Conservation (phyloP, 2,797 vertebrate genomes). For the Morelia viridis region DNA sequence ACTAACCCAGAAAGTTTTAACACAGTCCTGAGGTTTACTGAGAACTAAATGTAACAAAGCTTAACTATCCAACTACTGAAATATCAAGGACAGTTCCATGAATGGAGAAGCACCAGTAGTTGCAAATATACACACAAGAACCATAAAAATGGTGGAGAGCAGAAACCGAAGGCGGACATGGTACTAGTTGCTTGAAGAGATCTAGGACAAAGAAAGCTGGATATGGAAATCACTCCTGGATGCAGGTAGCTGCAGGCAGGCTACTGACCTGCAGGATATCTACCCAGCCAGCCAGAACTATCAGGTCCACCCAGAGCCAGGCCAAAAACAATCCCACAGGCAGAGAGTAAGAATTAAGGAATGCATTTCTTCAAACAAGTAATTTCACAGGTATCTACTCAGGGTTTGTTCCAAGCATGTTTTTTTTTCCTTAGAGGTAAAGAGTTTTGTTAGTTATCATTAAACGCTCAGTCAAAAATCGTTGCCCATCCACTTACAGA, state of each 20-base stretch:
- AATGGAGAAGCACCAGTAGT: slow-evolving; percentile 5
- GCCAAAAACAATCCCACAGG: neutral
- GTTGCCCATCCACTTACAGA: neutral
- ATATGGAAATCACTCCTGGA: neutral
- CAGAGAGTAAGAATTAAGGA: neutral
- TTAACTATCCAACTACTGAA: neutral
- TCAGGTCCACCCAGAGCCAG: neutral
- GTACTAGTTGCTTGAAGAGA: neutral
- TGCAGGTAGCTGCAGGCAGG: neutral
- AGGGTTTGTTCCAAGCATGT: neutral
- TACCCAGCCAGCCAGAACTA: neutral
- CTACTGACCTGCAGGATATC: neutral
- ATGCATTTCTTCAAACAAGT: neutral
- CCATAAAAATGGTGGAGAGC: neutral
- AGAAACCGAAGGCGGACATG: neutral
- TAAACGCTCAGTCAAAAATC: neutral
- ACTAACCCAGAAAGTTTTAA: slow-evolving; percentile 11
- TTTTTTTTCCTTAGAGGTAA: neutral
- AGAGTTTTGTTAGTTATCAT: neutral
- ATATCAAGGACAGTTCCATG: neutral
- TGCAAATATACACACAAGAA: neutral
- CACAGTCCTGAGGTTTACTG: neutral
- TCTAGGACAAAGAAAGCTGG: neutral
- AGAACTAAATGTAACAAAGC: neutral
- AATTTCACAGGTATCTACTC: neutral